Conservation (phyloP, 1,140 invertebrate species). For the Papilio polytes region DNA sequence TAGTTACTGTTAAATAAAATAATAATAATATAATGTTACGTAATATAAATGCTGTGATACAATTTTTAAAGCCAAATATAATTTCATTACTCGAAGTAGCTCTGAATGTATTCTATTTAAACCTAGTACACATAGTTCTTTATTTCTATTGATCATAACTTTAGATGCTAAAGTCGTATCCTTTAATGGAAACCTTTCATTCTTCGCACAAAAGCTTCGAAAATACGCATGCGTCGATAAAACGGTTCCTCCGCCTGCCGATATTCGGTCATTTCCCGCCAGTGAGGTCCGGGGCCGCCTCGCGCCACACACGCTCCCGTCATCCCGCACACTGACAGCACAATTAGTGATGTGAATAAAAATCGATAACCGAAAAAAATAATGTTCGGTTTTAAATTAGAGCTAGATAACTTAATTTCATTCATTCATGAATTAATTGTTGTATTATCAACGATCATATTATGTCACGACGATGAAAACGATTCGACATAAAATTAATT, state of each 20-base stretch:
- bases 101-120: background rate
- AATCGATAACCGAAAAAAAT: slow-evolving; percentile 54
- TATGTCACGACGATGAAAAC: slow-evolving; percentile 71
- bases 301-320: slow-evolving; percentile 47
- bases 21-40: no score
- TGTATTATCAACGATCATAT: slow-evolving; percentile 56
- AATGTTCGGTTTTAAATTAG: slow-evolving; percentile 40
- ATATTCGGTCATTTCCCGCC: slow-evolving; percentile 65
- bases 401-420: background rate
- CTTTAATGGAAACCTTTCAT: slow-evolving; percentile 29
- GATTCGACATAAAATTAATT: slow-evolving; percentile 58
- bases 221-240: slow-evolving; percentile 62
- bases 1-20: background rate
- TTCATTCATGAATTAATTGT: slow-evolving; percentile 32
- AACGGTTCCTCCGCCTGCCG: slow-evolving; percentile 49
- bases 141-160: slow-evolving; percentile 21
- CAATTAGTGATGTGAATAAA: slow-evolving; percentile 45
- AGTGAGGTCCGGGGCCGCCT: slow-evolving; percentile 57
- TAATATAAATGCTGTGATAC: background rate
- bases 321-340: slow-evolving; percentile 46
- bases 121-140: background rate
- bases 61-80: background rate
- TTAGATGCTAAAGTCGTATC: background rate
- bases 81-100: background rate
- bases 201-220: slow-evolving; percentile 44